Percentiles rank a stretch among this genome's conserved stretches.
phyloP scores from a whole-genome alignment of 2,797 vertebrate species.

The Sebastiscus tertius region DNA sequence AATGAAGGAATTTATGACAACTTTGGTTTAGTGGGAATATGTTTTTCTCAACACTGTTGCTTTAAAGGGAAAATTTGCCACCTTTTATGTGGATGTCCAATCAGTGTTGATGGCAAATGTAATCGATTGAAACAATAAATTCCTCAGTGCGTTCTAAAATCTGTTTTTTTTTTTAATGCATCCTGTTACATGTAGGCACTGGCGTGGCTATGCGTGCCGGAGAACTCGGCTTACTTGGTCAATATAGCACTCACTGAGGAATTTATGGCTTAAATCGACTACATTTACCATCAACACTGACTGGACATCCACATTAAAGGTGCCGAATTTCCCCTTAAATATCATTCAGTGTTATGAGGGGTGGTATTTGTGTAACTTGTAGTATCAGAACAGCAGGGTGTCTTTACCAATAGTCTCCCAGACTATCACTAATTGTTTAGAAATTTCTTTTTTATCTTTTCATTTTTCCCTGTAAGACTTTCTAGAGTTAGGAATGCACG shows the following conservation, averaged over 20 bases:
- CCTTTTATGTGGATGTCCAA: neutral
- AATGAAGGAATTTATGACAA: neutral
- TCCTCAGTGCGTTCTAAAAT: neutral
- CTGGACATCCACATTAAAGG: neutral
- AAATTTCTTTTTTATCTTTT: conserved; percentile 8
- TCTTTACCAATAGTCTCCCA: neutral
- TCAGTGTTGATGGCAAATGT: neutral
- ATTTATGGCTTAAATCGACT: neutral
- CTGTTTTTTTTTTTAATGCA: neutral
- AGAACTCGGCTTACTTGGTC: neutral
- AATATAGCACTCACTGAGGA: neutral
- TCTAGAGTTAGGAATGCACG: neutral
- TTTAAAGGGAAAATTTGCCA: neutral
- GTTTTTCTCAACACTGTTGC: neutral
- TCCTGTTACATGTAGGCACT: neutral
- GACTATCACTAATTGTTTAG: conserved; percentile 17
- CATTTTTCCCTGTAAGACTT: neutral
- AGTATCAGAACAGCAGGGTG: neutral
- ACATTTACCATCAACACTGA: neutral
- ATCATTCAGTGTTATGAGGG: neutral
- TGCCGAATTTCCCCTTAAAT: neutral
- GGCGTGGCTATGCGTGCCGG: neutral
- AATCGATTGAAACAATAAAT: neutral
- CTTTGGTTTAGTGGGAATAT: neutral
- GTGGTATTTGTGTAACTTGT: neutral